Evolutionary conservation across 1,140 invertebrate genomes (phyloP).

Genomic region (Hypsibius dujardini): DNA sequence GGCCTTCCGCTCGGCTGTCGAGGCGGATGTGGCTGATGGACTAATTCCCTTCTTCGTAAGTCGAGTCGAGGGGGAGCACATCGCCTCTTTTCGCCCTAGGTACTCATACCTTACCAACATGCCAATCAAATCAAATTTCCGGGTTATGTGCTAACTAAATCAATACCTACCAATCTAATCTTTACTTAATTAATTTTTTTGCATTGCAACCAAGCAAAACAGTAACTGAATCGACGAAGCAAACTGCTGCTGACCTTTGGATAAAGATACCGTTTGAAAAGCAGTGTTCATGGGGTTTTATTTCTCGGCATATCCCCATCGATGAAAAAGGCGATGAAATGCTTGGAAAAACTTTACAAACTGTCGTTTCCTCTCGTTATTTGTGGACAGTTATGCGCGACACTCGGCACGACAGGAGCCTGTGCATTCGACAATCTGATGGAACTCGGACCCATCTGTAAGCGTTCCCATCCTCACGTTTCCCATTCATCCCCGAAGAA

Average conservation of each 20-base stretch:
- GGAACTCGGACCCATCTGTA: constrained; percentile 54
- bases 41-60: constrained; percentile 88
- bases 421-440: constrained; percentile 80
- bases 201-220: constrained; percentile 17
- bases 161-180: too few relatives aligned
- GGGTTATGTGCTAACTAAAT: too few relatives aligned
- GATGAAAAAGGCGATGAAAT: not conserved
- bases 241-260: too few relatives aligned
- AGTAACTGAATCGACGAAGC: too few relatives aligned
- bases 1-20: constrained; percentile 56
- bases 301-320: not conserved
- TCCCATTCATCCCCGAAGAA: too few relatives aligned
- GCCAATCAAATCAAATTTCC: too few relatives aligned
- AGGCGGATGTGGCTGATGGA: constrained; percentile 61
- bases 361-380: constrained; percentile 25
- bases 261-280: too few relatives aligned
- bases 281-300: too few relatives aligned
- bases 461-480: constrained; percentile 23
- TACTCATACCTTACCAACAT: too few relatives aligned
- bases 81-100: too few relatives aligned
- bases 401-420: constrained; percentile 79
- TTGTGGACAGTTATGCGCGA: constrained; percentile 58
- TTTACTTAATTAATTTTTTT: not conserved
- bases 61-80: constrained; percentile 10
- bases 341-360: constrained; percentile 19